These are phyloP conservation scores for Pygoscelis adeliae DNA, from an alignment of 2,113 vertebrate species.

Conservation along the genomic window DNA sequence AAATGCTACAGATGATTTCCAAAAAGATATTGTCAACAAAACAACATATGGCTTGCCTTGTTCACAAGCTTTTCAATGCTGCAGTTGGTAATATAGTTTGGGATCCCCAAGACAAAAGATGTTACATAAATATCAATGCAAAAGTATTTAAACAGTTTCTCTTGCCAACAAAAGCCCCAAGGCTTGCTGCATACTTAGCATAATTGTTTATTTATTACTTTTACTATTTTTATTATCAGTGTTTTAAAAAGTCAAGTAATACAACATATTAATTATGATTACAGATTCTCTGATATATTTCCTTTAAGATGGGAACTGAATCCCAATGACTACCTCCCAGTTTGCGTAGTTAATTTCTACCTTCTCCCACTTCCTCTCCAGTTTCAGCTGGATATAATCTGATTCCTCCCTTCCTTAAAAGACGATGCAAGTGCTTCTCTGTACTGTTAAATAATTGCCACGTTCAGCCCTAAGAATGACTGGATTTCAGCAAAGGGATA, in stretches of 20 bases:
- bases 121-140: slow-evolving; percentile 16
- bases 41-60: slow-evolving; percentile 23
- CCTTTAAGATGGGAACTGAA: background rate
- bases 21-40: slow-evolving; percentile 27
- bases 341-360: background rate
- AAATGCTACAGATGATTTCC: slow-evolving; percentile 23
- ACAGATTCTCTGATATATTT: background rate
- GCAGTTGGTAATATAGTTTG: background rate
- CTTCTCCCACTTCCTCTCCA: background rate
- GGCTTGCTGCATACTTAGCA: background rate
- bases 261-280: background rate
- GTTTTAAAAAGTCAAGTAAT: background rate
- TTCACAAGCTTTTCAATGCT: slow-evolving; percentile 9
- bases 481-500: background rate
- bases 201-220: background rate
- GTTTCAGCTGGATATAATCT: background rate
- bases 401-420: background rate
- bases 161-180: background rate
- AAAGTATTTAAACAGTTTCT: slow-evolving; percentile 4
- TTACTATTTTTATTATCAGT: background rate
- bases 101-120: slow-evolving; percentile 43
- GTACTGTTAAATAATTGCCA: background rate
- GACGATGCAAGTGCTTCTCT: background rate
- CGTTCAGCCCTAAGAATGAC: background rate
- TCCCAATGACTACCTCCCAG: background rate